phyloP scores from a whole-genome alignment of 2,797 vertebrate species.

The Sphenodon punctatus region DNA sequence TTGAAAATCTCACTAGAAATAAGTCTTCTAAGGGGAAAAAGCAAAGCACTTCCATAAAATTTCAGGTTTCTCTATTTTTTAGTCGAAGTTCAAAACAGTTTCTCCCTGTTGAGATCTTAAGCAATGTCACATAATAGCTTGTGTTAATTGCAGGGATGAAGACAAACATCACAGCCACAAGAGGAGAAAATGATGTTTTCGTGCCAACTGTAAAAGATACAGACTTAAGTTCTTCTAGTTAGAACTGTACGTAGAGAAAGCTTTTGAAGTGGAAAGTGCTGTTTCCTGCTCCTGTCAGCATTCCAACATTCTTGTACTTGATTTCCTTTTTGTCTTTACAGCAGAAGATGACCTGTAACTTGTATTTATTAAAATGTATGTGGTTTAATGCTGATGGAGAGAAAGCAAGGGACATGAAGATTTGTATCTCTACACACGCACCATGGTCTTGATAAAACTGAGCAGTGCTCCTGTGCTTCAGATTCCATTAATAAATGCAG shows the following conservation, averaged over 20 bases:
- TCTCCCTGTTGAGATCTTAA: not conserved
- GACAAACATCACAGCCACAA: conserved; percentile 79
- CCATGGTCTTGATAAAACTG: too few relatives aligned
- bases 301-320: too few relatives aligned
- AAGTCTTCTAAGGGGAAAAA: not conserved
- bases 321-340: too few relatives aligned
- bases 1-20: not conserved
- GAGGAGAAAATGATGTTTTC: conserved; percentile 79
- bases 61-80: not conserved
- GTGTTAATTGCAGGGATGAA: conserved; percentile 81
- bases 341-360: too few relatives aligned
- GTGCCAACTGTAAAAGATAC: not conserved
- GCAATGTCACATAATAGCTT: not conserved
- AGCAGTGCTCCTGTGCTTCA: too few relatives aligned
- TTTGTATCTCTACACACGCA: too few relatives aligned
- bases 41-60: not conserved
- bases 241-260: not conserved
- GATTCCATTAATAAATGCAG: too few relatives aligned
- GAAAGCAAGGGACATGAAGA: too few relatives aligned
- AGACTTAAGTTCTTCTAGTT: not conserved
- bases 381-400: too few relatives aligned
- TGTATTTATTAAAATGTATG: too few relatives aligned
- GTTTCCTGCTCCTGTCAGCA: too few relatives aligned
- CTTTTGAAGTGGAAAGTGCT: too few relatives aligned
- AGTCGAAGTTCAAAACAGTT: not conserved